Conservation (phyloP, 2,113 vertebrate species). For the Catagonus wagneri region DNA sequence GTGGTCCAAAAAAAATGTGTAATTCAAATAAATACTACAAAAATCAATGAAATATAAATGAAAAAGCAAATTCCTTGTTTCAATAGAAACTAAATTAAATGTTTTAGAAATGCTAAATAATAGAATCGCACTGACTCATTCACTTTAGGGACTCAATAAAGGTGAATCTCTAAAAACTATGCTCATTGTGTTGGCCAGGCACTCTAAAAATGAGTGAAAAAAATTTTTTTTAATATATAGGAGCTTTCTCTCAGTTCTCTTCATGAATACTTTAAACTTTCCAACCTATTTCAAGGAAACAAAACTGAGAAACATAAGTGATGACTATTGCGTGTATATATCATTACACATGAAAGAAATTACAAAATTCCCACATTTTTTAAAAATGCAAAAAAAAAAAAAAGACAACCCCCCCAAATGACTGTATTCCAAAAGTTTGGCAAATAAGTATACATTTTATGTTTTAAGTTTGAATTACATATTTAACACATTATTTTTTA, state of each 20-base stretch:
- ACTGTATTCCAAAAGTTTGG: neutral
- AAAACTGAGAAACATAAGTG: neutral
- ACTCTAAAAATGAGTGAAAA: neutral
- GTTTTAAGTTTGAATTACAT: neutral
- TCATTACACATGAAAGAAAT: neutral
- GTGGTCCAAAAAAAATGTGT: neutral
- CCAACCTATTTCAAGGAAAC: neutral
- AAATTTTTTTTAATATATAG: neutral
- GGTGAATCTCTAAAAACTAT: neutral
- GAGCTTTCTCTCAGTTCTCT: neutral
- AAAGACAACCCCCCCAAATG: neutral
- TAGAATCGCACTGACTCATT: neutral
- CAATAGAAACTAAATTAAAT: constrained; percentile 34
- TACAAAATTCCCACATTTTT: neutral
- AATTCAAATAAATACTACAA: neutral
- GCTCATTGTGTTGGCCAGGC: neutral
- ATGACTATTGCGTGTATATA: neutral
- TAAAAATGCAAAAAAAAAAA: too few relatives aligned
- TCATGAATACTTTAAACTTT: constrained; percentile 8
- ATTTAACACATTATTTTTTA: neutral
- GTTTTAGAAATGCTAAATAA: neutral
- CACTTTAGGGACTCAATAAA: neutral
- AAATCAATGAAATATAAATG: neutral
- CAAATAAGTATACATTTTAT: neutral
- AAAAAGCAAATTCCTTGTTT: neutral